phyloP scores from a whole-genome alignment of 2,888 invertebrate genomes.

The Ophion ventricosus region DNA sequence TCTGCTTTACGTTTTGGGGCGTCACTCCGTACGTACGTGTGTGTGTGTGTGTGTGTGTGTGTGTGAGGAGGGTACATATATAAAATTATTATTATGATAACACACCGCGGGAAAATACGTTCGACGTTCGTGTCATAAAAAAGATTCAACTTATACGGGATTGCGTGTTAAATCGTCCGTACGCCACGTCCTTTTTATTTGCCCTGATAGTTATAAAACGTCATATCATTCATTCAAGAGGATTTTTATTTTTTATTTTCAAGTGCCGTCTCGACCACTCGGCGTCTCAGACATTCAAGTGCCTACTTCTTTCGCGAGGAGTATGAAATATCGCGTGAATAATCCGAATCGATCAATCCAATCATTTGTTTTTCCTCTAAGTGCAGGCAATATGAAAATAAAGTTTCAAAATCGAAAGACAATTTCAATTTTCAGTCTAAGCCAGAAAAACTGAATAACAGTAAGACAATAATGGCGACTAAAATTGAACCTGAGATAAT shows the following conservation, averaged over 20 bases:
- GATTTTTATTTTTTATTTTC: constrained; percentile 4
- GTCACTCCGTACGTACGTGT: constrained; percentile 36
- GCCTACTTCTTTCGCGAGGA: background rate
- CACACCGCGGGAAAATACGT: background rate
- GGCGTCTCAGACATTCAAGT: background rate
- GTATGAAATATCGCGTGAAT: background rate
- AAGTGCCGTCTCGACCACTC: background rate
- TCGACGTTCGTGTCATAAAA: background rate
- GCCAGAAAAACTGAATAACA: background rate
- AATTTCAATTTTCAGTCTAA: background rate
- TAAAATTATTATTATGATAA: constrained; percentile 23
- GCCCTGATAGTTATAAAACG: background rate
- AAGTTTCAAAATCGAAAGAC: background rate
- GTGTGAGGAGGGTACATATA: too few species aligned
- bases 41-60: too few species aligned
- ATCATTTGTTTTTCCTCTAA: background rate
- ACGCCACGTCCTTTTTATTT: constrained; percentile 5
- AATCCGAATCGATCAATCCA: background rate
- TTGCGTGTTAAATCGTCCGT: constrained; percentile 10
- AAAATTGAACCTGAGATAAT: background rate
- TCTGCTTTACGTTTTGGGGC: constrained; percentile 62
- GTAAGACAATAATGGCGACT: background rate
- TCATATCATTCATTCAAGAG: background rate
- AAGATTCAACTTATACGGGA: background rate
- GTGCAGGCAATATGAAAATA: background rate